Conservation (phyloP, 2,113 vertebrate species). For the Procavia capensis region DNA sequence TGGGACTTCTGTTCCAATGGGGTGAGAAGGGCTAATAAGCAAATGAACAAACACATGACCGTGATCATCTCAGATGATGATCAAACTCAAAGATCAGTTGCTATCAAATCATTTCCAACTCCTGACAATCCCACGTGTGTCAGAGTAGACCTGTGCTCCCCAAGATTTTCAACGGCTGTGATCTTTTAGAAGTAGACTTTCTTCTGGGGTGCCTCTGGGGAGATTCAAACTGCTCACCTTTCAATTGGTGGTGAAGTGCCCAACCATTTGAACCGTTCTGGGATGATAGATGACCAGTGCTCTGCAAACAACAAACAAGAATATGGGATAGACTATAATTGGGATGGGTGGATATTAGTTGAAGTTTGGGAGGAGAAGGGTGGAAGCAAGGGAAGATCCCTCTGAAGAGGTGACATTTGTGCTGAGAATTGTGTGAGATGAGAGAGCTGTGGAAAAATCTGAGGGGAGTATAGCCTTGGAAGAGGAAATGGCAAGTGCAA, state of each 20-base stretch:
- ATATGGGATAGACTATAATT: no score
- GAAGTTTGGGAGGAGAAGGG: not conserved
- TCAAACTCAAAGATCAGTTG: not conserved
- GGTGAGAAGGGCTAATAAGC: not conserved
- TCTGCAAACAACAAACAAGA: not conserved
- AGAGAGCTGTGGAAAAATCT: not conserved
- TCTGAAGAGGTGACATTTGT: not conserved
- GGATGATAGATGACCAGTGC: not conserved
- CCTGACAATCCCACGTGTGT: not conserved
- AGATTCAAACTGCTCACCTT: not conserved
- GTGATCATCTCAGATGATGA: not conserved
- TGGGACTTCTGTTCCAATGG: not conserved
- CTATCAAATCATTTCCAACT: not conserved
- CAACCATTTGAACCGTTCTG: not conserved
- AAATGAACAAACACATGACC: not conserved
- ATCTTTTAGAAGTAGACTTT: not conserved
- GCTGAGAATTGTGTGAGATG: not conserved
- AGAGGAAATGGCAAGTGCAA: not conserved
- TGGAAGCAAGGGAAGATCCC: not conserved
- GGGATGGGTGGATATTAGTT: not conserved
- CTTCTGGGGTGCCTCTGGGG: not conserved
- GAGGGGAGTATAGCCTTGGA: not conserved
- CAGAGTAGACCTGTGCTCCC: not conserved
- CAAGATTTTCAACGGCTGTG: not conserved
- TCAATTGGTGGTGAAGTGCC: not conserved